These are phyloP conservation scores for Sesamia inferens DNA, from an alignment of 2,888 invertebrate genomes.

Conservation along the genomic window DNA sequence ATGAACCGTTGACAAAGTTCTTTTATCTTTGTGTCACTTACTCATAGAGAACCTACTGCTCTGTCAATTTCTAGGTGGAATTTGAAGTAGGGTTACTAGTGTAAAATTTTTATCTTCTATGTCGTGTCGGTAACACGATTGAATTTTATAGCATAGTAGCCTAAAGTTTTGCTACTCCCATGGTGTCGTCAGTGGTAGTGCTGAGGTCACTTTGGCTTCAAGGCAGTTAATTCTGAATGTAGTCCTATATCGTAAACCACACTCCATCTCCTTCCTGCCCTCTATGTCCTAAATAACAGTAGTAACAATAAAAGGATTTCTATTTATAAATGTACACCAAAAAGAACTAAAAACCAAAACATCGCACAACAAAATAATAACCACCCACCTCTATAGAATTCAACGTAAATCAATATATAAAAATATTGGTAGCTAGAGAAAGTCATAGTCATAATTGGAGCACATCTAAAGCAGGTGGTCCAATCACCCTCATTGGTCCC, in stretches of 20 bases:
- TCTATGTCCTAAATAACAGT: no score
- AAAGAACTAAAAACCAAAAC: neutral
- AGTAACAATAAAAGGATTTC: neutral
- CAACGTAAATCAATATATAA: slow-evolving; percentile 25
- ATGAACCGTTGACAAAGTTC: no score
- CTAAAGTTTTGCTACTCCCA: no score
- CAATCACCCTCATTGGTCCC: slow-evolving; percentile 62
- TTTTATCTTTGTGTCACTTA: neutral
- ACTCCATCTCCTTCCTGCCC: no score
- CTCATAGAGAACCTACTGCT: neutral
- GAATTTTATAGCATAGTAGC: no score
- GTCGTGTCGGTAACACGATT: no score
- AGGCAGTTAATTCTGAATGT: no score
- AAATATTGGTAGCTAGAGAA: slow-evolving; percentile 35
- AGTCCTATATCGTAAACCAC: no score
- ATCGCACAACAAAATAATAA: slow-evolving; percentile 8
- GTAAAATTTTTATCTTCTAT: neutral
- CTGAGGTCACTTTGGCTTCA: no score
- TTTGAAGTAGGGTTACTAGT: neutral
- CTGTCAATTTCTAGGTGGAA: neutral
- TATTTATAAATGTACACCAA: neutral
- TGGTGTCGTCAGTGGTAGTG: no score
- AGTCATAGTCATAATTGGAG: slow-evolving; percentile 56
- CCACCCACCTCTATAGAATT: slow-evolving; percentile 11
- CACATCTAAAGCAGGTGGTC: slow-evolving; percentile 60